Base-by-base conservation (phyloP, 2,797 vertebrate species). In the Crocodylus rhombifer region DNA sequence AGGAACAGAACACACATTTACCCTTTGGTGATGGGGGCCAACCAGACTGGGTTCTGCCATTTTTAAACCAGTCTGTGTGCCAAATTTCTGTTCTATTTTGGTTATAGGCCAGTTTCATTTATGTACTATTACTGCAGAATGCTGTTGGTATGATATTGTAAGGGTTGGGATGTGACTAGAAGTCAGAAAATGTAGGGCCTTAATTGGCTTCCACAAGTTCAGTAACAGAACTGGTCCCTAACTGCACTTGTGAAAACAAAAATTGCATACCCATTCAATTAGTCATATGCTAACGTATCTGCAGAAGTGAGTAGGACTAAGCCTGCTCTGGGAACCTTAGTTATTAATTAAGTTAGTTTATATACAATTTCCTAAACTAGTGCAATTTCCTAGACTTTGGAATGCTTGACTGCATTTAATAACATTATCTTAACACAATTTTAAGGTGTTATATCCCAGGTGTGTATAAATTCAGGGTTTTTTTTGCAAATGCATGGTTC, bases 321-420 rank as follows among this genome's bases (percentile, higher is more conserved):
- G 58, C 36, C 81, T 71, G 17, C 80, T 3, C 25, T 57, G 17
- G 1, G 2, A 2, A 14, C 16, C n/a, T 55, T 80, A 55, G 63
- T 23, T n/a, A 36, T 80, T 51, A 62, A 26, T 12, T 62, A 25
- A 11, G 61, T 62, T 26, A 23, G 61, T 25, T 23, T 25, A 26
- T 25, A 26, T 62, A 25, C 61, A 13, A 61, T 36, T 36, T 23
- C 60, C 25, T 61, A 61, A 61, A 21, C 25, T 23, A 21, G 42
- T 51, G n/a, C 28, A 14, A 36, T 84, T 89, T 73, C 83, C 4
- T 80, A 78, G 9, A 61, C 61, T 91, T 71, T 1, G 73, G 1
- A n/a, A 36, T 69, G 20, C 16, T 69, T 80, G 6, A 2, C 82
- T 84, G 94, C 93, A 7, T 13, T 92, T 23, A 76, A 11, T 67